Evolutionary conservation across 2,888 invertebrate genomes (phyloP).

Genomic region (Tolmerus cingulatus): DNA sequence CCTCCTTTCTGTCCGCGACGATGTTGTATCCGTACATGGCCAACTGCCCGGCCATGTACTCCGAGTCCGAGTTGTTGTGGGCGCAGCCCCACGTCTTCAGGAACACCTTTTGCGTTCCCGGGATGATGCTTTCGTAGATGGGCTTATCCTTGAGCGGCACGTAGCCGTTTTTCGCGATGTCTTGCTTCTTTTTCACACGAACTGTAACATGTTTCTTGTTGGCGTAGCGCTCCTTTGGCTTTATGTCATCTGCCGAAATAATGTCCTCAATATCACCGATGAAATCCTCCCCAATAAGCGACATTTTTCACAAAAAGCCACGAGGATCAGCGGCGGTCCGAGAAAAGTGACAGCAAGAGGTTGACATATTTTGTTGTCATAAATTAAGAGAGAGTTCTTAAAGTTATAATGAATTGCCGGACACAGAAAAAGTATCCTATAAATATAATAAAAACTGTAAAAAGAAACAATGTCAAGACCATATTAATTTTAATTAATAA

Average conservation of each 20-base stretch:
- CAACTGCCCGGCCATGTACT: constrained; percentile 97
- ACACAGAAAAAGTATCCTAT: neutral
- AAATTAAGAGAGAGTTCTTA: neutral
- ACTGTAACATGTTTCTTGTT: constrained; percentile 75
- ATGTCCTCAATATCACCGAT: constrained; percentile 87
- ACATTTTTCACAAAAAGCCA: neutral
- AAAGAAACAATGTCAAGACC: neutral
- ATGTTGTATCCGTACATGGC: constrained; percentile 87
- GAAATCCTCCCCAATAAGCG: constrained; percentile 64
- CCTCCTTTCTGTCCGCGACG: constrained; percentile 79
- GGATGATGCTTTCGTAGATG: constrained; percentile 69
- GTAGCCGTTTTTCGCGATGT: constrained; percentile 8
- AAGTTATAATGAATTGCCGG: neutral
- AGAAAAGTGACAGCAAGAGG: neutral
- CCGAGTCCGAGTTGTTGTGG: constrained; percentile 96
- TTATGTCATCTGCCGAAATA: constrained; percentile 80
- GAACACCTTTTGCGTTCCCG: constrained; percentile 81
- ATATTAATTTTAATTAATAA: neutral
- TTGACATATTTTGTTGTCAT: neutral
- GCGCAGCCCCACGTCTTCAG: constrained; percentile 98
- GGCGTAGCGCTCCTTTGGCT: constrained; percentile 79
- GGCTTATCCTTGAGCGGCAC: constrained; percentile 60
- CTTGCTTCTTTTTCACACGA: constrained; percentile 64
- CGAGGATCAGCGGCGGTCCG: neutral
- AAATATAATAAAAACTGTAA: neutral